Evolutionary conservation across 1,140 invertebrate genomes (phyloP), one percentile per base, ranked within the genome.

Genomic region (Megalopta genalis): DNA sequence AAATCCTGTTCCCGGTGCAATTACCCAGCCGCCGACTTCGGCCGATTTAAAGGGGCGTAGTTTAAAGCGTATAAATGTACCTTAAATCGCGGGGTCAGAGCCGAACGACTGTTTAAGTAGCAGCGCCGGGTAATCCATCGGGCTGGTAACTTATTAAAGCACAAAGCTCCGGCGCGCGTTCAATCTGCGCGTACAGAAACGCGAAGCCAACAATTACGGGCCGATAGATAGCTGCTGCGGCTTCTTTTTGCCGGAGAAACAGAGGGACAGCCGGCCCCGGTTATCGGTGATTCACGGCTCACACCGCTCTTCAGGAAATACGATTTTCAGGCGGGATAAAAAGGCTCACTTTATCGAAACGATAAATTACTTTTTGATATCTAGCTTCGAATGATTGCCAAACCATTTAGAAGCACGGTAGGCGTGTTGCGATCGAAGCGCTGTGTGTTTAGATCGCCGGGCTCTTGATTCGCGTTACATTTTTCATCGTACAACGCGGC

Each of bases 61-160:
- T 69, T 81, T 73, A 77, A 84, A 77, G 77, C 81, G 82, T 52
- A 12, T 12, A 77, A 76, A 85, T 77, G 62, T 52, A 71, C 64
- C 57, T 81, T 77, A 84, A 80, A 80, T 64, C 54, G 59, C 69
- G 52, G 27, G 32, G 32, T 32, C 66, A 62, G 57, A 76, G 76
- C 74, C 57, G 77, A 74, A 76, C 63, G 46, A 46, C 72, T 75
- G 42, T 81, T 73, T 69, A 80, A 83, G 68, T 57, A 42, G 39
- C 59, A 52, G 3, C 63, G 68, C 46, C 21, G 14, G 23, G 46
- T 77, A 83, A 80, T 84, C 63, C 46, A 65, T 54, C 81, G 67
- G 71, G 37, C 64, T 25, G 77, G 42, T 65, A 66, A 46, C 27
- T 64, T 75, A 52, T 70, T 64, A 75, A 75, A 79, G 81, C 59